Evolutionary conservation across 2,113 vertebrate genomes (phyloP), one percentile per base, ranked within the genome.

Genomic region (Hylia prasina): DNA sequence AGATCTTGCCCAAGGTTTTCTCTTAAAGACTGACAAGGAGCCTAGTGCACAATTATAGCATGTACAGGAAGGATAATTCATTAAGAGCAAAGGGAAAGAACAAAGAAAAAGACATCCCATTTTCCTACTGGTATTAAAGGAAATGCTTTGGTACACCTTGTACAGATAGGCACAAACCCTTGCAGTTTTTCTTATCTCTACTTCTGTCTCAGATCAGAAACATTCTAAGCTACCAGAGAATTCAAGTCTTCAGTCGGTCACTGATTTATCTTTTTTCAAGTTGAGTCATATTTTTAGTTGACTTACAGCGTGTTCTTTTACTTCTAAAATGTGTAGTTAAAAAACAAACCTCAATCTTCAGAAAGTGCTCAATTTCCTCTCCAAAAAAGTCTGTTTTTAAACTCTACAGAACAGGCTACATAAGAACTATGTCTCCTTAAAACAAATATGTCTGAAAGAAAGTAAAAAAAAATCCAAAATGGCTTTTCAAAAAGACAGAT

Each of bases 1-100:
- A 96, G 69, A 92, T 80, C 60, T 84, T 94, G 42, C 40, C 40
- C 48, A 54, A 65, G 20, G 16, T 72, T 97, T 90, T 94, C 78
- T 51, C 83, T 83, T 61, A 72, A 54, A 47, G 33, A 79, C 5
- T 97, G 89, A 86, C 76, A 93, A 83, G 54, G 60, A 95, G 42
- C 50, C 21, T 21, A 92, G 35, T 48, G 28, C 11, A 78, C 20
- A 35, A 73, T 8, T 35, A 93, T 33, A 35, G 33, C 30, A 71
- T 31, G 25, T 76, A 80, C 9, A 65, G n/a, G 19, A 57, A 82
- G 58, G 6, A 53, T 31, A 40, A 12, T 76, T 77, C 39, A 91
- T 94, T 68, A 89, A 21, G 50, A 77, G 71, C 28, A 79, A 53
- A 57, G 37, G 2, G 40, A 53, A 88, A 23, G 31, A n/a, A 64